Evolutionary conservation across 2,113 vertebrate genomes (phyloP).

Genomic region (Megaceryle maxima): DNA sequence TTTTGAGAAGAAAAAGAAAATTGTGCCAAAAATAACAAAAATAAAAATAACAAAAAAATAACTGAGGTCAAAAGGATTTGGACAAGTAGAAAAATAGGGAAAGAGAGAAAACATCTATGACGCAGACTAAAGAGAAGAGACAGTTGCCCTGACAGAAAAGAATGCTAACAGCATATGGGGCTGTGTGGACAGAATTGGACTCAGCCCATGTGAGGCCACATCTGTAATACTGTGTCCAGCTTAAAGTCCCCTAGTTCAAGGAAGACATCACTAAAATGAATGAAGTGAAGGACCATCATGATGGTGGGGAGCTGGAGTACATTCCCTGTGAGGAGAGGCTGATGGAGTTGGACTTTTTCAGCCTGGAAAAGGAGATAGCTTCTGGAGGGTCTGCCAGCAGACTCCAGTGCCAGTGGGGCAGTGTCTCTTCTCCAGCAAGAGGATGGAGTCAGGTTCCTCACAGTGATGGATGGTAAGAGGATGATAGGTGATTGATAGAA

Average conservation of each 20-base stretch:
- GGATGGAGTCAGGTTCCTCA: not conserved
- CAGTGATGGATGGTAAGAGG: not conserved
- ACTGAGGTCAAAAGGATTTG: not conserved
- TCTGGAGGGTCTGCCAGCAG: not conserved
- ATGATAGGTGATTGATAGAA: not conserved
- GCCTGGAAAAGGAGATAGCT: not conserved
- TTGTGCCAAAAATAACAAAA: not conserved
- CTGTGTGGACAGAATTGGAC: not conserved
- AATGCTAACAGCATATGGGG: not conserved
- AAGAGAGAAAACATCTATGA: not conserved
- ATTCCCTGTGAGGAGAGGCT: not conserved
- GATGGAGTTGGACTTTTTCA: not conserved
- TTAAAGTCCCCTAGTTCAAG: not conserved
- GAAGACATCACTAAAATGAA: not conserved
- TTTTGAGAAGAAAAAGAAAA: not conserved
- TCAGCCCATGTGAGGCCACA: not conserved
- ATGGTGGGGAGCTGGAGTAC: not conserved
- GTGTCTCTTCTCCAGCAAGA: not conserved
- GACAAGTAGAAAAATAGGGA: not conserved
- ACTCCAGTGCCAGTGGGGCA: not conserved
- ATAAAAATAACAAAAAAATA: not conserved
- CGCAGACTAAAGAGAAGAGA: not conserved
- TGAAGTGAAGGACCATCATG: not conserved
- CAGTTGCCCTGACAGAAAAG: not conserved
- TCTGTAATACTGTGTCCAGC: not conserved